A percentile compares a stretch with the other conserved stretches of the same genome.
Evolutionary conservation across 2,113 vertebrate species (phyloP).

Genomic region (Odocoileus virginianus): DNA sequence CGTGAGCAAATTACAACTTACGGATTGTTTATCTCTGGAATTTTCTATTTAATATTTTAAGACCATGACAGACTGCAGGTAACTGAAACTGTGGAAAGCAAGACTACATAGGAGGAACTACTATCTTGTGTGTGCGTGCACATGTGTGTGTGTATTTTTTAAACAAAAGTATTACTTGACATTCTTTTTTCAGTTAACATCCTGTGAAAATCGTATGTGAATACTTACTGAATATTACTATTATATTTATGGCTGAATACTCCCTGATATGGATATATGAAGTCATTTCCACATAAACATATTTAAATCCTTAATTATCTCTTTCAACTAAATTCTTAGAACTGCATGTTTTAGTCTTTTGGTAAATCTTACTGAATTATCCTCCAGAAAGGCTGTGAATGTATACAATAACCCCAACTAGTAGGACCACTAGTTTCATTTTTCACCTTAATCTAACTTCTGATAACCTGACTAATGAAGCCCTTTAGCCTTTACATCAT

Average conservation of each 20-base stretch:
- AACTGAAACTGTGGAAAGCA: background rate
- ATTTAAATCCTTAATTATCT: background rate
- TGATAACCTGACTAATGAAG: background rate
- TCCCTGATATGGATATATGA: background rate
- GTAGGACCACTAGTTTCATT: background rate
- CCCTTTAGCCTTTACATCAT: background rate
- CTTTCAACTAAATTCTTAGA: background rate
- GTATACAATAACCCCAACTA: background rate
- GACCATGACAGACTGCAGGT: background rate
- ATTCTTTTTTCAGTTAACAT: background rate
- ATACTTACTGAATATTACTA: background rate
- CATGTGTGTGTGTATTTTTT: background rate
- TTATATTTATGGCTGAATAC: background rate
- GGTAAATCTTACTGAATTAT: background rate
- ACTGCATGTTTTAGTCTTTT: background rate
- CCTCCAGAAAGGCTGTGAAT: background rate
- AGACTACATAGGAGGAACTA: background rate
- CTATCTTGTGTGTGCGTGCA: background rate
- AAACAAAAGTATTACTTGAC: background rate
- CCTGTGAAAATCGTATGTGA: background rate
- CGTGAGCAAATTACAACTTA: accelerated
- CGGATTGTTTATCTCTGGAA: background rate
- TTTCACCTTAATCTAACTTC: background rate
- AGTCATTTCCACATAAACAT: background rate
- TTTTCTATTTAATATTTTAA: background rate